Conservation (phyloP, 2,797 vertebrate species). For the Acanthis flammea region DNA sequence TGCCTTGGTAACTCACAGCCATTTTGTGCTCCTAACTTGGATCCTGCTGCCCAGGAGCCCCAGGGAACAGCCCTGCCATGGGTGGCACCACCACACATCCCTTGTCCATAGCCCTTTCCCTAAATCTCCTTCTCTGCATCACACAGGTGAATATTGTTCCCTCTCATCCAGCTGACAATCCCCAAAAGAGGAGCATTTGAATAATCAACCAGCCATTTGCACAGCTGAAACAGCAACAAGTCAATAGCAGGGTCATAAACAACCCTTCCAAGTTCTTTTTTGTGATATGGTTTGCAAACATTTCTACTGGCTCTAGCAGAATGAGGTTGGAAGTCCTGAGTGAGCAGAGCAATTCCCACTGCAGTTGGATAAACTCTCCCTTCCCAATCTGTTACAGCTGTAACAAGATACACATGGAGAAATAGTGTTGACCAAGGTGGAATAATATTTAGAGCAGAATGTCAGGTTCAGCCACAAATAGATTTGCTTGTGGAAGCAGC, state of each 20-base stretch:
- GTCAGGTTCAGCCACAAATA: constrained; percentile 51
- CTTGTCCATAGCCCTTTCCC: not conserved
- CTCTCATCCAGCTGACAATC: not conserved
- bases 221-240: not conserved
- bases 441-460: constrained; percentile 69
- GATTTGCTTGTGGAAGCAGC: constrained; percentile 61
- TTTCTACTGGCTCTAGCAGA: not conserved
- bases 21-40: not conserved
- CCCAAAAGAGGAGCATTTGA: not conserved
- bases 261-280: not conserved
- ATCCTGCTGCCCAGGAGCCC: not conserved
- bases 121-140: not conserved
- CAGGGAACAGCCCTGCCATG: not conserved
- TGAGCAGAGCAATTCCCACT: constrained; percentile 29
- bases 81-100: not conserved
- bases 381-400: constrained; percentile 41
- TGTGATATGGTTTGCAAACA: not conserved
- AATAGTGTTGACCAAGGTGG: constrained; percentile 62
- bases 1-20: not conserved
- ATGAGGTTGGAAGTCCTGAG: not conserved
- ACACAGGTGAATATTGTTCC: not conserved
- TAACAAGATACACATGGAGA: not conserved
- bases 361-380: constrained; percentile 14
- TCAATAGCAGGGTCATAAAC: not conserved
- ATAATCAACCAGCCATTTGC: not conserved